Evolutionary conservation across 37 sponge, comb jelly and placozoan genomes (phyloP).

Genomic region (Halisarca cf. caerulea): DNA sequence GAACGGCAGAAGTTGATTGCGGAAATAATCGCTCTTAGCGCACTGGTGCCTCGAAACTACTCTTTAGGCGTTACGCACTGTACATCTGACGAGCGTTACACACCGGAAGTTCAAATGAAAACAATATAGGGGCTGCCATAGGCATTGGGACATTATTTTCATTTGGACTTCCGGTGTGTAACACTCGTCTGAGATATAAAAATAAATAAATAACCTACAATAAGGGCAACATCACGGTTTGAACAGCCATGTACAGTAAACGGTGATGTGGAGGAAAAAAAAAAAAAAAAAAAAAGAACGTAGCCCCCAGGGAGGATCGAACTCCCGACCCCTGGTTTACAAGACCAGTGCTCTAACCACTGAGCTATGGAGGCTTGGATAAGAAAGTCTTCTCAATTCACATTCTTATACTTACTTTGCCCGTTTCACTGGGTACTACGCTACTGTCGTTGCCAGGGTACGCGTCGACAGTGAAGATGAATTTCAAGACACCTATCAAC

Average conservation of each 20-base stretch:
- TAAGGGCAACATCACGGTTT: neutral
- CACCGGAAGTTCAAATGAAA: too few relatives aligned
- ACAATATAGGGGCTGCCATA: neutral
- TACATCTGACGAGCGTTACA: too few relatives aligned
- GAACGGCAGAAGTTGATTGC: too few relatives aligned
- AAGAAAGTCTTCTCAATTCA: neutral
- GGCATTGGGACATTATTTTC: neutral
- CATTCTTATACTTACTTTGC: neutral
- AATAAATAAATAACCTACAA: neutral
- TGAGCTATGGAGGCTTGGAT: conserved; percentile 85
- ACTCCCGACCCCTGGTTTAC: conserved; percentile 98
- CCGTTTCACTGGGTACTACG: neutral
- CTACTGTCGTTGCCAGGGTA: neutral
- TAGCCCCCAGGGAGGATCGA: conserved; percentile 89
- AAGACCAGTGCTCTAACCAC: conserved; percentile 97
- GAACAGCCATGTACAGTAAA: neutral
- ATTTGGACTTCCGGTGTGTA: too few relatives aligned
- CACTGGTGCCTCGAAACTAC: too few relatives aligned
- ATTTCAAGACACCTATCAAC: neutral
- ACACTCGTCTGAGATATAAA: too few relatives aligned
- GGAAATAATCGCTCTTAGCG: too few relatives aligned
- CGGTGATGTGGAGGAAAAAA: neutral
- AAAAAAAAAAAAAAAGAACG: conserved; percentile 39
- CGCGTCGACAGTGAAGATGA: neutral
- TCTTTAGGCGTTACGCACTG: too few relatives aligned